Evolutionary conservation across 1,140 invertebrate genomes (phyloP).

Genomic region (Coptotermes formosanus): DNA sequence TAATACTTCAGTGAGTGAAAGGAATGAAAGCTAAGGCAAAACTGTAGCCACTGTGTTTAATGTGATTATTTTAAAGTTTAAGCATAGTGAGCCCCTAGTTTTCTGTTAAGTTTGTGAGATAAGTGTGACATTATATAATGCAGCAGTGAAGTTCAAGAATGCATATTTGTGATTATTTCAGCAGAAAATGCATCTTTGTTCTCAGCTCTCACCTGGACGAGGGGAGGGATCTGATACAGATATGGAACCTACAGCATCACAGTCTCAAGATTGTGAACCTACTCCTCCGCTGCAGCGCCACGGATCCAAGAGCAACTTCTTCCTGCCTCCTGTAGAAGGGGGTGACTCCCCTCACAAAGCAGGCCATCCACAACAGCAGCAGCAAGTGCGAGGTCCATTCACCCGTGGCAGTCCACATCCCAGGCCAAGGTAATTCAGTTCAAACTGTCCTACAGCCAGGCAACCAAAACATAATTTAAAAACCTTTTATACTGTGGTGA

Average conservation of each 20-base stretch:
- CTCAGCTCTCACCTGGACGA: conserved; percentile 71
- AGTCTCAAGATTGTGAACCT: conserved; percentile 90
- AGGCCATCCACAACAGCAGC: conserved; percentile 35
- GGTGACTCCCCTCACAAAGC: conserved; percentile 63
- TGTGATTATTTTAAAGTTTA: too few relatives aligned
- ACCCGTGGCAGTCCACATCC: conserved; percentile 74
- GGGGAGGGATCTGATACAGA: conserved; percentile 73
- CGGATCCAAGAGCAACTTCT: conserved; percentile 90
- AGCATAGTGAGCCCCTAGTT: too few relatives aligned
- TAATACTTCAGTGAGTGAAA: too few relatives aligned
- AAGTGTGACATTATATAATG: too few relatives aligned
- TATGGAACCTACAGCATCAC: conserved; percentile 81
- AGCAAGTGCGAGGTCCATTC: conserved; percentile 56
- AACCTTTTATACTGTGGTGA: too few relatives aligned
- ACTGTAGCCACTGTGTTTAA: too few relatives aligned
- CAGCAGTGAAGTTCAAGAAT: too few relatives aligned
- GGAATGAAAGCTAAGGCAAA: too few relatives aligned
- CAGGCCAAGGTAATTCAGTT: conserved; percentile 57
- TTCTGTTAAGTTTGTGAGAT: too few relatives aligned
- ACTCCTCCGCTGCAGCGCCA: conserved; percentile 86
- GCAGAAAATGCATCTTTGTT: conserved; percentile 28
- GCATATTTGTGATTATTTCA: conserved; percentile 3
- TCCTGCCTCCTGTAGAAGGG: conserved; percentile 66
- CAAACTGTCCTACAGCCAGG: too few relatives aligned
- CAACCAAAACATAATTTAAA: too few relatives aligned